These are phyloP conservation scores for Agriopis aurantiaria DNA, from an alignment of 2,888 invertebrate genomes.

Conservation along the genomic window DNA sequence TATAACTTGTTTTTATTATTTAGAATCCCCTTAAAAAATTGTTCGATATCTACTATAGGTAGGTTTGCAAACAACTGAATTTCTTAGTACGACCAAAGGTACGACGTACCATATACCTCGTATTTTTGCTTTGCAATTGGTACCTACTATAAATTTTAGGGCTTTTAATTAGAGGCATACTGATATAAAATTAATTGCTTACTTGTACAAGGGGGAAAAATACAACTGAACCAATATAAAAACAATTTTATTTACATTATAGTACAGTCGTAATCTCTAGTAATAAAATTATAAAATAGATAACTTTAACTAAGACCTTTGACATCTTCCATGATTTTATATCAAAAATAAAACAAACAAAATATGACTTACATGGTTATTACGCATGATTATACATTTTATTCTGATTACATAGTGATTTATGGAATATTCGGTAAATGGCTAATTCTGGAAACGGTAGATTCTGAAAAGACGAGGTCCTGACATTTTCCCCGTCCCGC, in stretches of 20 bases:
- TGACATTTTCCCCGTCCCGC: too few relatives aligned
- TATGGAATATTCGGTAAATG: too few relatives aligned
- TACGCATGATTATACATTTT: neutral
- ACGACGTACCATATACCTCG: too few relatives aligned
- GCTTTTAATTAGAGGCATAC: neutral
- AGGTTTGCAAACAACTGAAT: too few relatives aligned
- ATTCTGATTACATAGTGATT: too few relatives aligned
- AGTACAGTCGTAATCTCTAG: neutral
- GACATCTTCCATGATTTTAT: neutral
- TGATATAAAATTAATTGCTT: neutral
- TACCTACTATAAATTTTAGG: too few relatives aligned
- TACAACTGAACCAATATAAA: neutral
- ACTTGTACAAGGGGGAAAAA: neutral
- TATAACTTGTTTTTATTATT: slow-evolving; percentile 27
- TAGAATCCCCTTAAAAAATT: neutral
- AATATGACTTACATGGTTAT: neutral
- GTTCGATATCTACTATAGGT: too few relatives aligned
- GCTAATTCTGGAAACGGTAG: too few relatives aligned
- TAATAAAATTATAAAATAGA: slow-evolving; percentile 12
- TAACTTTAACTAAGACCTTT: slow-evolving; percentile 10
- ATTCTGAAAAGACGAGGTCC: too few relatives aligned
- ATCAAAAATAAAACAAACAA: slow-evolving; percentile 7
- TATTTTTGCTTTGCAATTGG: too few relatives aligned
- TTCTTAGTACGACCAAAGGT: too few relatives aligned
- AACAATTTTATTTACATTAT: slow-evolving; percentile 8